phyloP scores from a whole-genome alignment of 2,888 invertebrate species.

The Sceliomorpha sp. region DNA sequence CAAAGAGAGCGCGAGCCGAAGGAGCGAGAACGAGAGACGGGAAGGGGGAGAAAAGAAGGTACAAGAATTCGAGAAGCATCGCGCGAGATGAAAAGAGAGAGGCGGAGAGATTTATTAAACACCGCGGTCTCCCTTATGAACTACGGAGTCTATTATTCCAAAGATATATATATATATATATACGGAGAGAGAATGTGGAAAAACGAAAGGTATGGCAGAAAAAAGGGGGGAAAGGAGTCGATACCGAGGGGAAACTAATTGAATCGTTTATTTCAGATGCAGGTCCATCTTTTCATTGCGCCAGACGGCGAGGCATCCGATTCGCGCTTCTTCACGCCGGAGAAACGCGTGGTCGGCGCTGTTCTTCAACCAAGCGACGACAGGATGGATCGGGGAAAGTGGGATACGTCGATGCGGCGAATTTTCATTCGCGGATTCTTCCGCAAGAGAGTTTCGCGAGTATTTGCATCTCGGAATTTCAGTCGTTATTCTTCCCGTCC shows the following conservation, averaged over 20 bases:
- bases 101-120: constrained; percentile 34
- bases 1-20: too few relatives aligned
- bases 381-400: not conserved
- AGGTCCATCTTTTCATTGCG: constrained; percentile 28
- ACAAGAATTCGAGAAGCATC: constrained; percentile 19
- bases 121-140: constrained; percentile 19
- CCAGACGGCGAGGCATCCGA: not conserved
- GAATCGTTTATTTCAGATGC: constrained; percentile 44
- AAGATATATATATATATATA: constrained; percentile 14
- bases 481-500: too few relatives aligned
- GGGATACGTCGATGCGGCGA: not conserved
- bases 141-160: constrained; percentile 34
- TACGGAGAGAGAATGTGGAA: not conserved
- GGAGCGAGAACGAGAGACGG: constrained; percentile 8
- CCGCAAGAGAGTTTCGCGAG: too few relatives aligned
- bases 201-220: constrained; percentile 3
- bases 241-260: constrained; percentile 40
- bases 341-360: too few relatives aligned
- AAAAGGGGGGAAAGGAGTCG: constrained; percentile 11
- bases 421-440: too few relatives aligned
- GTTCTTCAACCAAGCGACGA: not conserved
- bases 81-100: constrained; percentile 13
- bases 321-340: not conserved
- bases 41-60: constrained; percentile 22
- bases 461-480: too few relatives aligned